Conservation (phyloP, 2,797 vertebrate genomes). For the Selene dorsalis region DNA sequence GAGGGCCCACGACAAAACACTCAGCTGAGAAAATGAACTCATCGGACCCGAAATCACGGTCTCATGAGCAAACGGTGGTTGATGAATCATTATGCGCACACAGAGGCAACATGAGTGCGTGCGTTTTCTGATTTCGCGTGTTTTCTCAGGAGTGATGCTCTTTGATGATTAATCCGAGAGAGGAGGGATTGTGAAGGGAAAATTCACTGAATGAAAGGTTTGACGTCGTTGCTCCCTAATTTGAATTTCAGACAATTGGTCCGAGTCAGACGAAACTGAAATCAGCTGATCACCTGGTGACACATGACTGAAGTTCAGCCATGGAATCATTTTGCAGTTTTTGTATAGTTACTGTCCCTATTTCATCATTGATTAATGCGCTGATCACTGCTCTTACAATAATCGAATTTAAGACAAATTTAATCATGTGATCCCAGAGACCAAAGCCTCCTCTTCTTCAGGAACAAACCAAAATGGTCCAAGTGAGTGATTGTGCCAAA, state of each 20-base stretch:
- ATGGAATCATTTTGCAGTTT: not conserved
- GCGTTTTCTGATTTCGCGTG: constrained; percentile 18
- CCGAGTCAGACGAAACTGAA: not conserved
- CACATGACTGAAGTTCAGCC: not conserved
- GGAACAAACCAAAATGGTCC: too few species aligned
- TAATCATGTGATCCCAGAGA: not conserved
- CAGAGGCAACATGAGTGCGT: constrained; percentile 38
- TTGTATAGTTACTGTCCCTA: not conserved
- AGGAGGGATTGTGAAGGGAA: constrained; percentile 37
- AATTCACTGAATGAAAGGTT: constrained; percentile 25
- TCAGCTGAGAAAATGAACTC: constrained; percentile 69
- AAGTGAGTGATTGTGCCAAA: too few species aligned
- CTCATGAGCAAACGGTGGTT: constrained; percentile 75
- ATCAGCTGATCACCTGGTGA: not conserved
- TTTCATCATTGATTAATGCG: not conserved
- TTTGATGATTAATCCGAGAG: constrained; percentile 49
- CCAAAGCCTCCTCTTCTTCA: not conserved
- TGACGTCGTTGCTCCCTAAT: not conserved
- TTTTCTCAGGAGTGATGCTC: constrained; percentile 49
- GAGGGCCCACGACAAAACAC: constrained; percentile 76
- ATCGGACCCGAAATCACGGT: constrained; percentile 67
- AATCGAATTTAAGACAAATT: too few species aligned
- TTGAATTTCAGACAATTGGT: not conserved
- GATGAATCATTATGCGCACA: constrained; percentile 76
- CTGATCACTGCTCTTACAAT: too few species aligned